phyloP scores from a whole-genome alignment of 2,797 vertebrate species.

The Hyperoplus lanceolatus region DNA sequence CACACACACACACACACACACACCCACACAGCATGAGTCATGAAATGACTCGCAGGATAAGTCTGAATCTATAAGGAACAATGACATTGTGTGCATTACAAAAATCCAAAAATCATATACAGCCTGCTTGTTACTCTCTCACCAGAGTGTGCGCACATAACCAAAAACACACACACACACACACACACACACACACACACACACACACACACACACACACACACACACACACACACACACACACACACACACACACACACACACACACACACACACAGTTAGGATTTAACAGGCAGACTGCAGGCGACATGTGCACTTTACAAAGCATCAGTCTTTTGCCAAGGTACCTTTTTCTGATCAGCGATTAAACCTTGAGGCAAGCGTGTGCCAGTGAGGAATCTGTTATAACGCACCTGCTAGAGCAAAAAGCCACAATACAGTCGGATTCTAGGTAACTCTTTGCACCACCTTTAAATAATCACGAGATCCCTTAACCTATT shows the following conservation, averaged over 20 bases:
- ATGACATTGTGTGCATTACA: conserved; percentile 31
- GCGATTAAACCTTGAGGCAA: conserved; percentile 19
- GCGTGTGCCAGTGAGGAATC: not conserved
- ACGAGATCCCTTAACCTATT: conserved; percentile 22
- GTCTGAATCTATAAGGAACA: conserved; percentile 15
- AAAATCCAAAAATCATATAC: conserved; percentile 21
- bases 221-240: conserved; percentile 8
- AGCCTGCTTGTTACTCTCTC: conserved; percentile 5
- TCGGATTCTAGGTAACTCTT: conserved; percentile 1
- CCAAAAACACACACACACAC: conserved; percentile 1
- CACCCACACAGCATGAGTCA: not conserved
- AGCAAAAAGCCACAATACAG: conserved; percentile 2
- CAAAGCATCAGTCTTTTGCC: conserved; percentile 38
- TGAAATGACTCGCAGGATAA: conserved; percentile 12
- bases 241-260: conserved; percentile 11
- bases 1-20: not conserved
- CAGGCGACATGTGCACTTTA: conserved; percentile 47
- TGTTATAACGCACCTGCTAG: conserved; percentile 47
- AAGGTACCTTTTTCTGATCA: conserved; percentile 40
- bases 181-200: conserved; percentile 8
- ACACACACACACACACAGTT: conserved; percentile 7
- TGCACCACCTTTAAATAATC: conserved; percentile 1
- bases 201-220: conserved; percentile 8
- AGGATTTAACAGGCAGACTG: conserved; percentile 17
- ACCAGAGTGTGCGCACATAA: not conserved